A percentile compares a stretch with the other conserved stretches of the same genome.
Evolutionary conservation across 2,888 invertebrate species (phyloP).

Genomic region (Euproctis similis): DNA sequence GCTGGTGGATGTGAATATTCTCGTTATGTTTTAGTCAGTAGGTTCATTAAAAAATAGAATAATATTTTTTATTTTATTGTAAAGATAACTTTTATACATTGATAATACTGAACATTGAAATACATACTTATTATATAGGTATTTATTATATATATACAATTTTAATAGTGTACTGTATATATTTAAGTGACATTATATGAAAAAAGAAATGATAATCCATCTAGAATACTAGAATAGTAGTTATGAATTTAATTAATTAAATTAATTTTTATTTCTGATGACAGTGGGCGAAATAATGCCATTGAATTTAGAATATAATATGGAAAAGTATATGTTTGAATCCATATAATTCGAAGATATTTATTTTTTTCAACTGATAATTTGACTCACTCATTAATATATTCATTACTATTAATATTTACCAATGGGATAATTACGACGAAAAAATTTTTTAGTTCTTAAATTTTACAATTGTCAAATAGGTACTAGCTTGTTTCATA

Average conservation of each 20-base stretch:
- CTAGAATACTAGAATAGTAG: slow-evolving; percentile 48
- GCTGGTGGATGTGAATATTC: too few species aligned
- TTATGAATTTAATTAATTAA: slow-evolving; percentile 40
- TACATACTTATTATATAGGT: too few species aligned
- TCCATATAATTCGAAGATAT: slow-evolving; percentile 33
- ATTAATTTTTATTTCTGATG: slow-evolving; percentile 30
- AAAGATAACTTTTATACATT: slow-evolving; percentile 1
- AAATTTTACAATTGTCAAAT: background rate
- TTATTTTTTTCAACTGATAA: too few species aligned
- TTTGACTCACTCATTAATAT: too few species aligned
- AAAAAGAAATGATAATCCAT: slow-evolving; percentile 22
- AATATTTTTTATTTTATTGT: slow-evolving; percentile 6
- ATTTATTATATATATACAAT: slow-evolving; percentile 3
- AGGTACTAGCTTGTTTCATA: too few species aligned
- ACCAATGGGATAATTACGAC: too few species aligned
- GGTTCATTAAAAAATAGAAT: too few species aligned
- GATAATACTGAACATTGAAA: background rate
- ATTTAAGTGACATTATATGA: slow-evolving; percentile 41
- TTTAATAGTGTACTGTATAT: slow-evolving; percentile 43
- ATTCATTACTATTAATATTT: slow-evolving; percentile 6
- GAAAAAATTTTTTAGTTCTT: background rate
- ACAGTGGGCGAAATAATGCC: slow-evolving; percentile 33
- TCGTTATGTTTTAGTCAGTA: too few species aligned
- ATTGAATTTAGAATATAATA: slow-evolving; percentile 44
- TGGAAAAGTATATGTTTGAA: slow-evolving; percentile 60